Evolutionary conservation across 1,140 invertebrate species (phyloP).

Genomic region (Leptopilina boulardi): DNA sequence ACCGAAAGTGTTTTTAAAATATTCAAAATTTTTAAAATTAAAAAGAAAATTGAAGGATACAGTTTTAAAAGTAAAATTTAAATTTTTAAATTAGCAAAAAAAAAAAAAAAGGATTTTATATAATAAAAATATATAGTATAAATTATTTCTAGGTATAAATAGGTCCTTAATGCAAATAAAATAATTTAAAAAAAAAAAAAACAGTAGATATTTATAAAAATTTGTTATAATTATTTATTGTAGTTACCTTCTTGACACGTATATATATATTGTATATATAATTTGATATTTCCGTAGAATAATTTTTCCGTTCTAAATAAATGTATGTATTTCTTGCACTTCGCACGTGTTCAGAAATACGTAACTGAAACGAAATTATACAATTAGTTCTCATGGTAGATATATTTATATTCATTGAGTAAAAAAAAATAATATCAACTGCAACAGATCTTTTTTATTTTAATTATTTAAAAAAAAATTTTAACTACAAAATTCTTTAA

Average conservation of each 20-base stretch:
- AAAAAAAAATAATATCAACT: background rate
- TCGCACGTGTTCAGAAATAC: slow-evolving; percentile 13
- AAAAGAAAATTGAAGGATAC: background rate
- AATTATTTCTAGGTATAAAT: no score
- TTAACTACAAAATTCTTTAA: no score
- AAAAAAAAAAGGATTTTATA: no score
- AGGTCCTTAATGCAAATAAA: no score
- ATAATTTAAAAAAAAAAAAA: background rate
- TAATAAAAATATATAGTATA: no score
- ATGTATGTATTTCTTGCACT: background rate
- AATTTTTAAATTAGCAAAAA: background rate
- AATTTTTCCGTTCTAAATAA: slow-evolving; percentile 15
- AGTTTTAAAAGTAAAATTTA: background rate
- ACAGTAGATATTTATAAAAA: background rate
- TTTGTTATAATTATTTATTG: background rate
- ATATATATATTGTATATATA: background rate
- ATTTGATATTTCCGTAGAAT: slow-evolving; percentile 31
- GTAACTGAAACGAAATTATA: slow-evolving; percentile 1
- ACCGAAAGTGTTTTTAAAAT: no score
- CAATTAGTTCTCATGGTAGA: background rate
- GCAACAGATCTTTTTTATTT: background rate
- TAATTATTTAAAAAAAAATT: no score
- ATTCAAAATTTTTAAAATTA: no score
- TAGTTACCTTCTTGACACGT: background rate
- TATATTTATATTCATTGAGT: background rate